Evolutionary conservation across 2,113 vertebrate species (phyloP).

Genomic region (Mesitornis unicolor): DNA sequence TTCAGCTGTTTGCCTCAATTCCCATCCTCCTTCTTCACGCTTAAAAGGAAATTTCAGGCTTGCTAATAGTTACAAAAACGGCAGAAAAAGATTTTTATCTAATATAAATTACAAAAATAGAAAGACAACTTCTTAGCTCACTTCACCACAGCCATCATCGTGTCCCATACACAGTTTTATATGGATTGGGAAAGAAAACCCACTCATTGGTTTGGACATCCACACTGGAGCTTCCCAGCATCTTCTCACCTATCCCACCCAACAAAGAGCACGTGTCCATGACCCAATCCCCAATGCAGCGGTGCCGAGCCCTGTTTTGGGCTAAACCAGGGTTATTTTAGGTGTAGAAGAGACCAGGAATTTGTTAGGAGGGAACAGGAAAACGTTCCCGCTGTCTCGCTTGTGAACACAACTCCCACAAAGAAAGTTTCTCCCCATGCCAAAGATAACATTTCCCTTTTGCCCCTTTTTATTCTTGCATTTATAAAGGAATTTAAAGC

Average conservation of each 20-base stretch:
- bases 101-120: not conserved
- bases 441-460: not conserved
- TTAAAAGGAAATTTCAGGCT: not conserved
- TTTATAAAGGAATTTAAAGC: not conserved
- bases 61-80: not conserved
- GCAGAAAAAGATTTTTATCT: not conserved
- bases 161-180: not conserved
- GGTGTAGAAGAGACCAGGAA: not conserved
- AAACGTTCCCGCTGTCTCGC: not conserved
- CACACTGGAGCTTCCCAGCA: not conserved
- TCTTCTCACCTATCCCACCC: not conserved
- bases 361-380: not conserved
- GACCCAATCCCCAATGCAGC: fast-evolving
- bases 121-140: not conserved
- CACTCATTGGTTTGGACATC: not conserved
- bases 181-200: fast-evolving
- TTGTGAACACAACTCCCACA: not conserved
- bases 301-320: fast-evolving
- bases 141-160: not conserved
- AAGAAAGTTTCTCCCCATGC: not conserved
- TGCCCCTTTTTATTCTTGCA: not conserved
- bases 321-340: not conserved
- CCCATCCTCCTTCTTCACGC: not conserved
- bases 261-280: fast-evolving
- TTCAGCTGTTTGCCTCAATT: not conserved